phyloP scores from a whole-genome alignment of 2,888 invertebrate genomes.

The Chrysomela aeneicollis region DNA sequence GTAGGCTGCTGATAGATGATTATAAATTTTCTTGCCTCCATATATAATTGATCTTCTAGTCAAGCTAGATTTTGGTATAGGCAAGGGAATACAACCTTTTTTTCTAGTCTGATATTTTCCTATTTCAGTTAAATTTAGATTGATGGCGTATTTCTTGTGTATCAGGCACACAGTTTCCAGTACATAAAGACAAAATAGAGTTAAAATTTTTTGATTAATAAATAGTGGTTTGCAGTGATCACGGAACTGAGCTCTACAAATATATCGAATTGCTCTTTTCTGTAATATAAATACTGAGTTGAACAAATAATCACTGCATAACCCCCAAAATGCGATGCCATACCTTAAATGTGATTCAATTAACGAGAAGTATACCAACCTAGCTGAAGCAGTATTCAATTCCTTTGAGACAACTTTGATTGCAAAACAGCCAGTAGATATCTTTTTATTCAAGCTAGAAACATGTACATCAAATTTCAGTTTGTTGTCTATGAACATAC shows the following conservation, averaged over 20 bases:
- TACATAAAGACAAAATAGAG: not conserved
- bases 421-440: not conserved
- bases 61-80: not conserved
- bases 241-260: not conserved
- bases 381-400: not conserved
- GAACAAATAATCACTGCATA: conserved; percentile 6
- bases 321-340: not conserved
- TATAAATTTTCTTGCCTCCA: no score
- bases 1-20: no score
- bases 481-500: not conserved
- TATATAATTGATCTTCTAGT: not conserved
- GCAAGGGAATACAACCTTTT: not conserved
- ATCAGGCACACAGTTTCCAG: conserved; percentile 1
- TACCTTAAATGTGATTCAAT: no score
- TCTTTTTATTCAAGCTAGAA: not conserved
- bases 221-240: conserved; percentile 4
- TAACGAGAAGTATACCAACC: no score
- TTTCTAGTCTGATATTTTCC: not conserved
- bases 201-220: conserved; percentile 5
- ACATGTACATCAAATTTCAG: not conserved
- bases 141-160: no score
- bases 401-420: not conserved
- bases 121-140: no score
- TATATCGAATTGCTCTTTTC: conserved; percentile 8
- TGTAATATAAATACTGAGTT: conserved; percentile 7